These are phyloP conservation scores for Ectobius pallidus DNA, from an alignment of 2,888 invertebrate species.

Conservation along the genomic window DNA sequence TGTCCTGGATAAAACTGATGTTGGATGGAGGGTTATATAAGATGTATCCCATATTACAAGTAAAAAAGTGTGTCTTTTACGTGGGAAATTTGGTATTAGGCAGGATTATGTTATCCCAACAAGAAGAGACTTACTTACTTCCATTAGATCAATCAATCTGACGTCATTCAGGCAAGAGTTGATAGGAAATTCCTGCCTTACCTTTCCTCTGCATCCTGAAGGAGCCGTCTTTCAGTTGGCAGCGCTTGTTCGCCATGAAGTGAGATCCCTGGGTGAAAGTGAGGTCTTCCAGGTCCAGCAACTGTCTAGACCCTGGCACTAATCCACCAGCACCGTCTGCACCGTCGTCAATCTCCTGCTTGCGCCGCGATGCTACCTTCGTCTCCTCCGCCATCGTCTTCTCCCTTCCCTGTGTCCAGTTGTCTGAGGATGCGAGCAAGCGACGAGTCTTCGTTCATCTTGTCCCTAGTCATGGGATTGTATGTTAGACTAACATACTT, in stretches of 20 bases:
- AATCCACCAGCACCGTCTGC: constrained; percentile 62
- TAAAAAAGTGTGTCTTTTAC: no score
- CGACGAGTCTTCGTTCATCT: constrained; percentile 85
- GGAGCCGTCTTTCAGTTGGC: constrained; percentile 96
- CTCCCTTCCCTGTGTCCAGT: constrained; percentile 86
- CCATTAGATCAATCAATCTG: no score
- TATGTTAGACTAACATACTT: no score
- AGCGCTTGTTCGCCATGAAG: constrained; percentile 98
- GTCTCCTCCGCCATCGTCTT: constrained; percentile 67
- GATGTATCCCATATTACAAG: no score
- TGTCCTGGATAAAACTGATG: no score
- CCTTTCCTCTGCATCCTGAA: constrained; percentile 95
- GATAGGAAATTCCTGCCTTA: constrained; percentile 46
- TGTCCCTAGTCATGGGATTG: no score
- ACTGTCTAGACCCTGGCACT: constrained; percentile 65
- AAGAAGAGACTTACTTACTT: no score
- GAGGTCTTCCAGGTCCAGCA: constrained; percentile 92
- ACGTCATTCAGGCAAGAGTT: no score
- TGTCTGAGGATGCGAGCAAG: constrained; percentile 85
- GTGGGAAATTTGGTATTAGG: no score
- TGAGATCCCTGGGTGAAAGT: constrained; percentile 94
- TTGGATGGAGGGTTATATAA: no score
- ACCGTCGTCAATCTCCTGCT: constrained; percentile 54
- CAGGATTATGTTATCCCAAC: no score
- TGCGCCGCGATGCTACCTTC: constrained; percentile 46